Evolutionary conservation across 2,888 invertebrate genomes (phyloP), one percentile per base, ranked within the genome.

Genomic region (Alloplasta piceator): DNA sequence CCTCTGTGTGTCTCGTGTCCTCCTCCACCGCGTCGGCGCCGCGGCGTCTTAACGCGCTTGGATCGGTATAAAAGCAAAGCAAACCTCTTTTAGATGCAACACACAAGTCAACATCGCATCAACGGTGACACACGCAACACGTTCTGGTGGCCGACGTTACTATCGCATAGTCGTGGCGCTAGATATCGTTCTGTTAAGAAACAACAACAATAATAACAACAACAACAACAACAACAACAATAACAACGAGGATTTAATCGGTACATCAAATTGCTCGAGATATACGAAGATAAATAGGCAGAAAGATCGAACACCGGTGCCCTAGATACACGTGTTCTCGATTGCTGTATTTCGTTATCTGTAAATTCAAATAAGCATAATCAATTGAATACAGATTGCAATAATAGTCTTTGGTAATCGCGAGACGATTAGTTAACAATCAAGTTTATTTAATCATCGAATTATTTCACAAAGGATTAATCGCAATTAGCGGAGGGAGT

Each of bases 11-110:
- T 67, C 26, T 26, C 61, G 75, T 73, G 80, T 82, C 78, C 81
- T 79, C 83, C 82, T 80, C 82, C 73, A 76, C 81, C 78, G 52
- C 61, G 60, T 48, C 74, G 56, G 48, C 67, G 46, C 81, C 41
- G 56, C 58, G 67, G 67, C 50, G 12, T 61, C 75, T 68, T 61
- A 52, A 75, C 52, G 61, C 52, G 75, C 75, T 52, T 60, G 89
- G 87, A 86, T 88, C 87, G 90, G 91, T 92, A 92, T 92, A 92
- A 91, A 92, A 92, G 92, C 91, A 91, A 92, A 91, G 91, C 90
- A 90, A 83, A 90, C 88, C 89, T 91, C 90, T 91, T 92, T 91
- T 91, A 90, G 90, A 89, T 90, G 91, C 90, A 90, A 90, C 91
- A 91, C 88, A 91, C 90, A 89, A 89, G 89, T 88, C 88, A 87